These are phyloP conservation scores for Melanotaenia nigrans DNA, from an alignment of 2,797 vertebrate species.

Conservation along the genomic window DNA sequence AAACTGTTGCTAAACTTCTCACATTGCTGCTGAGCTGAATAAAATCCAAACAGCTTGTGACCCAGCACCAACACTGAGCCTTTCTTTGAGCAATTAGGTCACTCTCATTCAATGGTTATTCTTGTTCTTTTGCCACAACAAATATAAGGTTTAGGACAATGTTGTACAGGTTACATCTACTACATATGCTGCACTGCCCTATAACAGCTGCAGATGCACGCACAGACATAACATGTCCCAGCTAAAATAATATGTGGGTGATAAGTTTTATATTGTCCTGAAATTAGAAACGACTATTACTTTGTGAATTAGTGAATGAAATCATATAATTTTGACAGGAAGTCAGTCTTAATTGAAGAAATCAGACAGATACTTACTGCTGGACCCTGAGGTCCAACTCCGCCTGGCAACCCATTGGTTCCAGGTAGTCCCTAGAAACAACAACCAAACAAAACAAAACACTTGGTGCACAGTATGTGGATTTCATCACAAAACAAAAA, in stretches of 20 bases:
- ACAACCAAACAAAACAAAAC: conserved; percentile 20
- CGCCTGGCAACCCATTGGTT: conserved; percentile 90
- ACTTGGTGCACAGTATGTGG: not conserved
- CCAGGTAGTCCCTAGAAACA: conserved; percentile 90
- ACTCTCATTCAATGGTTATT: conserved; percentile 33
- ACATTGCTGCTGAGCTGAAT: not conserved
- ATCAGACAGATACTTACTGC: conserved; percentile 83
- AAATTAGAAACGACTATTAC: conserved; percentile 11
- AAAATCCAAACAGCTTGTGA: conserved; percentile 24
- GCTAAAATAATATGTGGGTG: not conserved
- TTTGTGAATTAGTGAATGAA: conserved; percentile 10
- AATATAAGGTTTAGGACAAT: conserved; percentile 22
- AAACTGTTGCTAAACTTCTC: not conserved
- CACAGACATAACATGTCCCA: not conserved
- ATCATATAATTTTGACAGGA: conserved; percentile 9
- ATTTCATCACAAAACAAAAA: not conserved
- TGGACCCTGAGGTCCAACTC: conserved; percentile 88
- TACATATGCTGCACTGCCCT: not conserved
- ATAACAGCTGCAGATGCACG: not conserved
- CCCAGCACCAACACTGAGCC: conserved; percentile 12
- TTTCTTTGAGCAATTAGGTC: not conserved
- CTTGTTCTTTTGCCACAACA: conserved; percentile 26
- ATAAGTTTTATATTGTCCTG: not conserved
- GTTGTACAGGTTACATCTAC: conserved; percentile 6
- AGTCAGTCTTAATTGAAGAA: conserved; percentile 5